Evolutionary conservation across 1,140 invertebrate species (phyloP).

Genomic region (Leptopilina clavipes): DNA sequence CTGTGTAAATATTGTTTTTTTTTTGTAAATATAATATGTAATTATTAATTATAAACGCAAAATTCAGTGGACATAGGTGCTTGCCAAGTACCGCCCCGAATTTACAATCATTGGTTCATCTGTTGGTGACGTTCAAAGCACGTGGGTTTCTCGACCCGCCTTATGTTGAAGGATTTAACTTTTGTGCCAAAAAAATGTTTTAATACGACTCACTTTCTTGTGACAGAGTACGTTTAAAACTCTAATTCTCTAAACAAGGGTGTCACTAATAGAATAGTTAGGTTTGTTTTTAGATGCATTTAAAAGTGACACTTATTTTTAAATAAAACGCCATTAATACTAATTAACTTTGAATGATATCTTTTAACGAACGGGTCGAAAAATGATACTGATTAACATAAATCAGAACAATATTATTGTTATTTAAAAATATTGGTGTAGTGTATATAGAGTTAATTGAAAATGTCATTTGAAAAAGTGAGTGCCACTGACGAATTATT

Average conservation of each 20-base stretch:
- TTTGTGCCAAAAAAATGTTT: conserved; percentile 56
- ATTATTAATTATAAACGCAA: background rate
- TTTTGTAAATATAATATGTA: too few species aligned
- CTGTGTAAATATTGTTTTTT: too few species aligned
- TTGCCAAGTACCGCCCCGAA: conserved; percentile 69
- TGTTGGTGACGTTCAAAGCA: conserved; percentile 58
- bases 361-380: background rate
- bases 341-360: background rate
- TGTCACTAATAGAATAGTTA: conserved; percentile 41
- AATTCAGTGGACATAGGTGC: conserved; percentile 51
- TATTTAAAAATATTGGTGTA: conserved; percentile 5
- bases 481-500: conserved; percentile 38
- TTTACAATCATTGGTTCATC: conserved; percentile 51
- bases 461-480: conserved; percentile 60
- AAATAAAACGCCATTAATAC: too few species aligned
- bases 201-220: conserved; percentile 36
- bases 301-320: background rate
- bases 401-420: background rate
- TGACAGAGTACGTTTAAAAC: conserved; percentile 41
- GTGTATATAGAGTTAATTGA: conserved; percentile 35
- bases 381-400: background rate
- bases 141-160: conserved; percentile 62
- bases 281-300: background rate
- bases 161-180: conserved; percentile 60
- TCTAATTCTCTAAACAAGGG: conserved; percentile 44